Conservation (phyloP, 2,888 invertebrate genomes). For the Automeris io region DNA sequence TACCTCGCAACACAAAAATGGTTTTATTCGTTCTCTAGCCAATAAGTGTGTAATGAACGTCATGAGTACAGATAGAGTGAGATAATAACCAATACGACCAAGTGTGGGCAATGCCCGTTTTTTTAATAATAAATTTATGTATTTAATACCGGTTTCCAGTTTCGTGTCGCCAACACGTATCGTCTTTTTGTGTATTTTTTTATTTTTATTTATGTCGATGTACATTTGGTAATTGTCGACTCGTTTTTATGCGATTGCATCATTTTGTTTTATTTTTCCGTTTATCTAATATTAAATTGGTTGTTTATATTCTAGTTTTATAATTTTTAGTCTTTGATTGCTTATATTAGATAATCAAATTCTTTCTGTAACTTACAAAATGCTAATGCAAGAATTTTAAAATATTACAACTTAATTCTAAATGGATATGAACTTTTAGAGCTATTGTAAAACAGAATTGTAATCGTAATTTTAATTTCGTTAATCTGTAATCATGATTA, state of each 20-base stretch:
- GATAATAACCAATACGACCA: conserved; percentile 61
- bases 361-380: too few relatives aligned
- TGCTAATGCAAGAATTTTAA: too few relatives aligned
- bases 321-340: too few relatives aligned
- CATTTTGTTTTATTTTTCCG: too few relatives aligned
- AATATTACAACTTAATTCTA: too few relatives aligned
- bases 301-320: too few relatives aligned
- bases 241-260: conserved; percentile 5
- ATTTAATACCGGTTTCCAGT: conserved; percentile 58
- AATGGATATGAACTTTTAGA: too few relatives aligned
- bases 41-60: conserved; percentile 73
- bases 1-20: conserved; percentile 53
- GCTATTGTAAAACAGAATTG: too few relatives aligned
- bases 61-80: conserved; percentile 60
- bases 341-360: too few relatives aligned
- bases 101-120: conserved; percentile 64
- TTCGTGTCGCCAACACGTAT: conserved; percentile 51
- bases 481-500: too few relatives aligned
- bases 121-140: conserved; percentile 44
- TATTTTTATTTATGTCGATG: conserved; percentile 1
- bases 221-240: conserved; percentile 9
- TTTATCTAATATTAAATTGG: too few relatives aligned
- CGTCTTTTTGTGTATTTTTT: conserved; percentile 16
- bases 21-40: conserved; percentile 66
- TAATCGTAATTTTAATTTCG: too few relatives aligned